These are phyloP conservation scores for Tetramorium bicarinatum DNA, from an alignment of 2,888 invertebrate genomes.

Conservation along the genomic window DNA sequence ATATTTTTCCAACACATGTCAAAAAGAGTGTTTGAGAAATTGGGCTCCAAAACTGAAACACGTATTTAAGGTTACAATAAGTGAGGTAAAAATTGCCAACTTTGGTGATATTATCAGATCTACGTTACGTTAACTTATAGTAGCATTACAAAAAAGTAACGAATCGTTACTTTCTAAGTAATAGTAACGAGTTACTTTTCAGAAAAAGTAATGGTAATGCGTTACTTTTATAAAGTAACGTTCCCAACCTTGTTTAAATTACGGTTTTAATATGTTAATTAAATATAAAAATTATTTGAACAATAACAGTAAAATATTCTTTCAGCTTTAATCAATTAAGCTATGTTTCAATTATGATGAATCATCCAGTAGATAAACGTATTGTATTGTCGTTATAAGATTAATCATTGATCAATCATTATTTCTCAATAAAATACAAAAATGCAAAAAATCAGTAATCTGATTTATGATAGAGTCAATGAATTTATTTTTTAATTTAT, in stretches of 20 bases:
- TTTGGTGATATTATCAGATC: no score
- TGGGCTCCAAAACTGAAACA: no score
- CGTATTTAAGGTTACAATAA: no score
- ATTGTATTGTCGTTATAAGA: not conserved
- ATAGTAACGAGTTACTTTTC: no score
- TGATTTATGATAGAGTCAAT: not conserved
- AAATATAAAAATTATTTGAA: not conserved
- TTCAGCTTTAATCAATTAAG: not conserved
- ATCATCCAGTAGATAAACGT: not conserved
- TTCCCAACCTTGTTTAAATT: slow-evolving; percentile 20
- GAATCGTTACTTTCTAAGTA: no score
- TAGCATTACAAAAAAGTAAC: no score
- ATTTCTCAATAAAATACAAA: not conserved
- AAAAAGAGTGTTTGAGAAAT: no score
- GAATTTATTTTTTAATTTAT: not conserved
- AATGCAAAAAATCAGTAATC: slow-evolving; percentile 12
- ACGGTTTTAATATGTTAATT: not conserved
- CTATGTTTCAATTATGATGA: not conserved
- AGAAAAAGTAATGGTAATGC: no score
- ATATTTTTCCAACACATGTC: no score
- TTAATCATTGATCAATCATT: slow-evolving; percentile 35
- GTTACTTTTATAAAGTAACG: no score
- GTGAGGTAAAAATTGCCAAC: no score
- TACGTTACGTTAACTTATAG: no score
- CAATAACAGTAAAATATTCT: slow-evolving; percentile 2